Evolutionary conservation across 2,888 invertebrate genomes (phyloP), one percentile per base, ranked within the genome.

Genomic region (Gymnocheta viridis): DNA sequence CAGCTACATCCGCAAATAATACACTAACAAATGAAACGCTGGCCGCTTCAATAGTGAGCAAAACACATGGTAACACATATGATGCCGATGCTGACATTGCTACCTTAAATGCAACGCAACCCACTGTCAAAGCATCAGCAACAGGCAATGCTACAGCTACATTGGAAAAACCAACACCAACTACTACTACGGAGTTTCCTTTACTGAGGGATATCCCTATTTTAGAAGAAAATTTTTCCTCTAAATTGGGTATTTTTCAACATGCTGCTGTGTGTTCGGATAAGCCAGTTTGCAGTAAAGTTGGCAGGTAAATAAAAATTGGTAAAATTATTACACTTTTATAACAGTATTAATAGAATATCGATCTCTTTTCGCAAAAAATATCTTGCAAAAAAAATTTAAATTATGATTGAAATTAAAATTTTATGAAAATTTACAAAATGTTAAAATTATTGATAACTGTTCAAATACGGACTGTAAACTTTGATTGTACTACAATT

Each of bases 221-320:
- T 22, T 67, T 54, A 5, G 86, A 83, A 2, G 84, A 83, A 44
- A 83, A 86, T 4, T 89, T 88, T 35, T 60, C 78, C 1, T 91
- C 90, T 0, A 88, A 85, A 54, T 76, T 91, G 86, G 91, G 90
- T 6, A 79, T 89, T 17, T 91, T 86, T 51, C 80, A 90, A 60
- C 93, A 93, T 74, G 96, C 95, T 0, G 97, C 96, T 0, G 96
- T 97, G 7, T 96, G 96, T 89, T 95, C 96, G 0, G 97, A 97
- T 89, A 95, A 94, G 0, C 93, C 93, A 5, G 93, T 94, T 17
- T 97, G 97, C 91, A 96, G 97, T 6, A 91, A 94, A 88, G 94
- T 97, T 88, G 97, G 97, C 91, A 96, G 94, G 97, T 97, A 93
- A 41, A 44, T 44, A n/a, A 44, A 62, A 22, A 1, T 27, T 58